Base-by-base conservation (phyloP, 2,113 vertebrate genomes). In the Dascyllus trimaculatus region DNA sequence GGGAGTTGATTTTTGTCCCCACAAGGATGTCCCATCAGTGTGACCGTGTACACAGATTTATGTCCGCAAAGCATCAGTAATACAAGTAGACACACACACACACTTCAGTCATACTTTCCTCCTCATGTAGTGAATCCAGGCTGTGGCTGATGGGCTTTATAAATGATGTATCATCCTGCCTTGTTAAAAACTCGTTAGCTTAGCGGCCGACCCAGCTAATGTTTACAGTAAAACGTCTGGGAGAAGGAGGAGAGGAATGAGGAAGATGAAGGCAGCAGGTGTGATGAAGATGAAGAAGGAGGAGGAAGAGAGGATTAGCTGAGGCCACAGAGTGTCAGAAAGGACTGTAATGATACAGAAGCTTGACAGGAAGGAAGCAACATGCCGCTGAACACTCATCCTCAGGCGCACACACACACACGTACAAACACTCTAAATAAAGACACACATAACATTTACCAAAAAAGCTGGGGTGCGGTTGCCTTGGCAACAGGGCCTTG, bases 141-240 rank as follows among this genome's bases (percentile, higher is more conserved):
- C 17, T 24, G 53, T 21, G 43, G n/a, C 6, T 22, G 45, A 72
- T 52, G 11, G 5, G 35, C 6, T 49, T 54, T 21, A 66, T 61
- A 32, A 65, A 65, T 66, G 35, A 84, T 57, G 48, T 13, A 66
- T 61, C 49, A 22, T 22, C 11, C 11, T 15, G 62, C 63, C 67
- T 72, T 11, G 14, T 21, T 64, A 26, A 52, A 63, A 29, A 49
- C 75, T 71, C 7, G 3, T 61, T 63, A 48, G 62, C 61, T 76
- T 24, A 58, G 22, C 54, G 49, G 67, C 32, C n/a, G 49, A 72
- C 32, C n/a, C 19, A 2, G 60, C 46, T 54, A 18, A 61, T 60
- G 25, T 49, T 58, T 35, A 18, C 29, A 18, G 32, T 24, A 35
- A 15, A 19, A 48, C 4, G 1, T 53, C 1, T 13, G 35, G 18